Percentiles rank a stretch among this genome's conserved stretches.
Conservation (phyloP, 2,113 vertebrate species). For the Vidua macroura region DNA sequence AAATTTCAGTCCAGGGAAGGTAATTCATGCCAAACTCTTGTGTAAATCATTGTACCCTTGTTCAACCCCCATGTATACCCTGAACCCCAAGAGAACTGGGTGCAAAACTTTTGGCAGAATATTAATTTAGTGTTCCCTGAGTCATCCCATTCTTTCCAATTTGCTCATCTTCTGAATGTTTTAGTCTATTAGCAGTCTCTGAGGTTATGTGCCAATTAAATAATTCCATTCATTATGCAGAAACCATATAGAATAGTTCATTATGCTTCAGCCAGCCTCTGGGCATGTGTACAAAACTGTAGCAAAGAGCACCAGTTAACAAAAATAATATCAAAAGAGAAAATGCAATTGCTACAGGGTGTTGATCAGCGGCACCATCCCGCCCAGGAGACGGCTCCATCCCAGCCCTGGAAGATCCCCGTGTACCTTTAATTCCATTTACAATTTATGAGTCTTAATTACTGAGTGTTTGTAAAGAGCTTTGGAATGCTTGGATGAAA, state of each 20-base stretch:
- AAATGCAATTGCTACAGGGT: neutral
- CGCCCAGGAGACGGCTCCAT: neutral
- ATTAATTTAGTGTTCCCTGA: neutral
- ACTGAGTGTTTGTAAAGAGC: neutral
- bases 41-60: neutral
- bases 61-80: neutral
- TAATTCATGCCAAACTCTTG: neutral
- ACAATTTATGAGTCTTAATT: slow-evolving; percentile 37
- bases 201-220: neutral
- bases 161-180: neutral
- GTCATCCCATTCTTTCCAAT: neutral
- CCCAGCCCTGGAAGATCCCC: neutral
- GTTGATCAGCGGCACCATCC: neutral
- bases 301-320: slow-evolving; percentile 1
- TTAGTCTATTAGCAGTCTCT: neutral
- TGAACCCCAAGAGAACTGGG: neutral
- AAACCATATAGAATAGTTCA: neutral
- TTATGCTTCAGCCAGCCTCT: slow-evolving; percentile 8
- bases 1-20: neutral
- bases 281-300: neutral
- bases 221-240: slow-evolving; percentile 10
- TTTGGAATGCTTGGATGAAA: neutral
- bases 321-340: neutral
- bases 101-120: neutral
- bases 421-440: neutral